Evolutionary conservation across 2,888 invertebrate species (phyloP).

Genomic region (Microctonus aethiopoides): DNA sequence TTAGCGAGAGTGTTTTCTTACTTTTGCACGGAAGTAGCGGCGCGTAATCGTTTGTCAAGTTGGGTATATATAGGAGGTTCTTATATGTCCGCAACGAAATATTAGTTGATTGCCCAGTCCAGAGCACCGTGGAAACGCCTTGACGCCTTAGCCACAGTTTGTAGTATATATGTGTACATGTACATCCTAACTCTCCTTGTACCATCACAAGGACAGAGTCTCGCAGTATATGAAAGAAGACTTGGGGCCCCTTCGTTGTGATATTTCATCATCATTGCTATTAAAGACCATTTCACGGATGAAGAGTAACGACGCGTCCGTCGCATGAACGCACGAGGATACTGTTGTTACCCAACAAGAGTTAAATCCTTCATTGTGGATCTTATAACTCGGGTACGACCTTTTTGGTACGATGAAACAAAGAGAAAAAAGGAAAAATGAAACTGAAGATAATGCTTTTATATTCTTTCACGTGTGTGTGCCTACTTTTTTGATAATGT

Average conservation of each 20-base stretch:
- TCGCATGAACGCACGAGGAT: conserved; percentile 44
- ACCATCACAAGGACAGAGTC: not conserved
- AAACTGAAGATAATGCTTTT: conserved; percentile 27
- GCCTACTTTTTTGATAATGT: not conserved
- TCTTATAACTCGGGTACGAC: not conserved
- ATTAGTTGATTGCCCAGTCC: conserved; percentile 22
- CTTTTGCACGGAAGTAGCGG: conserved; percentile 51
- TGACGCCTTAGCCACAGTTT: conserved; percentile 2
- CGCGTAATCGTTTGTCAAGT: conserved; percentile 60
- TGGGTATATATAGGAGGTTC: not conserved
- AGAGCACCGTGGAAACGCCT: conserved; percentile 3
- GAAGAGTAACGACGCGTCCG: conserved; percentile 59
- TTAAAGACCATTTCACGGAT: conserved; percentile 58
- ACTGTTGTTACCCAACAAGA: not conserved
- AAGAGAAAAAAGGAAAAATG: conserved; percentile 5
- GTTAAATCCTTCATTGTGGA: not conserved
- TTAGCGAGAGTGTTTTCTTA: conserved; percentile 60
- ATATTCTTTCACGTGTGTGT: not conserved
- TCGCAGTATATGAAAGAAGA: conserved; percentile 15
- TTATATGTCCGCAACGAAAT: conserved; percentile 12
- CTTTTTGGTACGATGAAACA: not conserved
- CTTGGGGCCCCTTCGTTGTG: conserved; percentile 38
- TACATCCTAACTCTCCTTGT: not conserved
- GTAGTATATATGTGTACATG: conserved; percentile 15
- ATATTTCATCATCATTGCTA: conserved; percentile 62